Evolutionary conservation across 2,113 vertebrate genomes (phyloP).

Genomic region (Capricornis sumatraensis): DNA sequence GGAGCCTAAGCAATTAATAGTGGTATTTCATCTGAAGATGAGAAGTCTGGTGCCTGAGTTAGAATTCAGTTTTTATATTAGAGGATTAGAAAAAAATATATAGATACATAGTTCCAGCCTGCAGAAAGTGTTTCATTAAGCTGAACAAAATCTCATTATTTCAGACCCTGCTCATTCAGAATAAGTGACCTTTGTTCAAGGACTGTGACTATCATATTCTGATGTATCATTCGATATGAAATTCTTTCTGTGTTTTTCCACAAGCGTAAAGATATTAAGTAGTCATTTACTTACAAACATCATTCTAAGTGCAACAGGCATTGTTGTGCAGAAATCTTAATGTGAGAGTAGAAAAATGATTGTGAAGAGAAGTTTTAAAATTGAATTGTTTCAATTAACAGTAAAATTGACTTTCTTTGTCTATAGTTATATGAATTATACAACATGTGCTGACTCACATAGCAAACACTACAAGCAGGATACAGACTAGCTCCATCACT

Average conservation of each 20-base stretch:
- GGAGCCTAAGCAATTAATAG: not conserved
- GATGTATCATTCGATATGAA: not conserved
- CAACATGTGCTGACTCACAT: not conserved
- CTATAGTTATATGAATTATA: not conserved
- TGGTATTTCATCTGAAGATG: not conserved
- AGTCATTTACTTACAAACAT: not conserved
- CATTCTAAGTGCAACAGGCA: not conserved
- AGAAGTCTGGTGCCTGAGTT: not conserved
- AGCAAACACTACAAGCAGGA: too few relatives aligned
- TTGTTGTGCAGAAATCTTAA: not conserved
- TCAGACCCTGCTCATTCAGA: not conserved
- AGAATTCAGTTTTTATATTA: not conserved
- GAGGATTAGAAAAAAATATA: not conserved
- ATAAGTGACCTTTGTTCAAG: not conserved
- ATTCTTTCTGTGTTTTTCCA: not conserved
- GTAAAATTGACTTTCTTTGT: not conserved
- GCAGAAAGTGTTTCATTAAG: not conserved
- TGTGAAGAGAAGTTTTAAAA: not conserved
- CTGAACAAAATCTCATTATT: not conserved
- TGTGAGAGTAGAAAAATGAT: not conserved
- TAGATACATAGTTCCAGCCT: not conserved
- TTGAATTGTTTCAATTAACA: not conserved
- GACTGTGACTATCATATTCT: not conserved
- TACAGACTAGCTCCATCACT: fast-evolving
- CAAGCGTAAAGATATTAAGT: not conserved